Conservation (phyloP, 2,797 vertebrate genomes). For the Hippopotamyrus pictus region DNA sequence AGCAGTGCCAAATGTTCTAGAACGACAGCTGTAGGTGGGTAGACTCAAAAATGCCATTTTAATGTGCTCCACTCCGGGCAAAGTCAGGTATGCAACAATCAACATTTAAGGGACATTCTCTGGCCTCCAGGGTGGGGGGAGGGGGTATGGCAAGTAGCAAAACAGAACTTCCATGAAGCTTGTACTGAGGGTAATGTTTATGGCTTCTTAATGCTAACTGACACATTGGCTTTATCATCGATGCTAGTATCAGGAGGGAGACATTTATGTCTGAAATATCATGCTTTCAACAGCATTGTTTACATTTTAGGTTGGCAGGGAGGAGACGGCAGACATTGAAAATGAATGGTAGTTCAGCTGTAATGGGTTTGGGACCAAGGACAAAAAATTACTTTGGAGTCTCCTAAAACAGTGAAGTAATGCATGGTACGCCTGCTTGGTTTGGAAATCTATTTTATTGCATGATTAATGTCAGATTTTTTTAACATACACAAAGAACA, state of each 20-base stretch:
- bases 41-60: constrained; percentile 47
- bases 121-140: constrained; percentile 38
- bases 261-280: constrained; percentile 36
- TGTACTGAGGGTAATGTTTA: constrained; percentile 39
- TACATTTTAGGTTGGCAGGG: constrained; percentile 34
- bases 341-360: constrained; percentile 28
- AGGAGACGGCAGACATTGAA: constrained; percentile 33
- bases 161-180: constrained; percentile 60
- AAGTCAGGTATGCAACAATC: constrained; percentile 63
- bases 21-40: constrained; percentile 41
- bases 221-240: constrained; percentile 31
- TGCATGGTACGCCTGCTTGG: constrained; percentile 73
- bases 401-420: constrained; percentile 52
- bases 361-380: constrained; percentile 40
- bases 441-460: constrained; percentile 68
- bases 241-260: constrained; percentile 39
- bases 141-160: constrained; percentile 55
- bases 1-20: constrained; percentile 64
- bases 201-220: constrained; percentile 42
- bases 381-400: constrained; percentile 39
- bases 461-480: constrained; percentile 75
- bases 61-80: constrained; percentile 55
- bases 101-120: constrained; percentile 43
- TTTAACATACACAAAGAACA: constrained; percentile 61
- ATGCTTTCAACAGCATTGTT: constrained; percentile 41